Conservation (phyloP, 2,797 vertebrate genomes). For the Silurus aristotelis region DNA sequence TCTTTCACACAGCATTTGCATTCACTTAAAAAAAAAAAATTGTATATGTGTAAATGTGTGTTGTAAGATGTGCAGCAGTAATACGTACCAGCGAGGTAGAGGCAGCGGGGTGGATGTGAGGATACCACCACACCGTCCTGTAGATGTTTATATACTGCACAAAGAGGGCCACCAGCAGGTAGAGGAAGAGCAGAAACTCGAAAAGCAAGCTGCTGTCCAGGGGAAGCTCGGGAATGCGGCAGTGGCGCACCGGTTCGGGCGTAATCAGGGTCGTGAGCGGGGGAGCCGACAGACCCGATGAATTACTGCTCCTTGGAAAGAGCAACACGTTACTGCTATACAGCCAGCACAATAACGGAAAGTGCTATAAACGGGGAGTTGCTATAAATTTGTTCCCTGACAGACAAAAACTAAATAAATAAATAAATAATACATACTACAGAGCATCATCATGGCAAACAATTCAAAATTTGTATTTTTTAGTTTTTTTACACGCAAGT, state of each 20-base stretch:
- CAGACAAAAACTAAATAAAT: no score
- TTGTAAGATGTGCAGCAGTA: neutral
- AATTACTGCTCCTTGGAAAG: slow-evolving; percentile 82
- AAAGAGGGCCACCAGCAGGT: slow-evolving; percentile 93
- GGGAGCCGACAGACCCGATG: slow-evolving; percentile 87
- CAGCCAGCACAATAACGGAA: neutral
- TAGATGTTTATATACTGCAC: slow-evolving; percentile 99
- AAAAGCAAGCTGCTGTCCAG: slow-evolving; percentile 93
- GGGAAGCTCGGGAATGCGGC: slow-evolving; percentile 91
- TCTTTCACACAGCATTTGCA: neutral
- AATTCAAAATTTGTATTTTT: no score
- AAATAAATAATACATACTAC: neutral
- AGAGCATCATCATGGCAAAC: no score
- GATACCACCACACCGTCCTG: slow-evolving; percentile 99
- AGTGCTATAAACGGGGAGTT: no score
- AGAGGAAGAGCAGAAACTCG: slow-evolving; percentile 96
- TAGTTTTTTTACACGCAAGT: no score
- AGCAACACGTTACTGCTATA: neutral
- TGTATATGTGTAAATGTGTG: no score
- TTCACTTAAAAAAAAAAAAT: neutral
- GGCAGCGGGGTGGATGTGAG: slow-evolving; percentile 92
- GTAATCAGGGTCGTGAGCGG: slow-evolving; percentile 94
- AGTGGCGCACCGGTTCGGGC: slow-evolving; percentile 94
- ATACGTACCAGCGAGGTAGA: slow-evolving; percentile 88
- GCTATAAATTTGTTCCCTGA: no score